These are phyloP conservation scores for Chaetura pelagica DNA, from an alignment of 2,113 vertebrate genomes.

Conservation along the genomic window DNA sequence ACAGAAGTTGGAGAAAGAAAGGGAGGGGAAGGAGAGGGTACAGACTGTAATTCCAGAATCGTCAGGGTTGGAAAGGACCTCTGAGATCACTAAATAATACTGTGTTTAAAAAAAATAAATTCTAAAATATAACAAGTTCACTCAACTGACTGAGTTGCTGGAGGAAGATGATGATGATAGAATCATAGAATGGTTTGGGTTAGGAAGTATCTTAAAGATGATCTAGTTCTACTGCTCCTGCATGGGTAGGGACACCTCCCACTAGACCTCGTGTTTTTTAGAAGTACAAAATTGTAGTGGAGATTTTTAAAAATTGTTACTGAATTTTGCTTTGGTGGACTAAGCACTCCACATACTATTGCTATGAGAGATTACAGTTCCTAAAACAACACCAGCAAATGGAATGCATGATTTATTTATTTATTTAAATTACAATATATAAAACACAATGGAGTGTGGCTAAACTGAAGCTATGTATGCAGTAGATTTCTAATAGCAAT, in stretches of 20 bases:
- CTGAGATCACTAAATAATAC: not conserved
- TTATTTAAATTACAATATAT: not conserved
- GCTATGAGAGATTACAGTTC: not conserved
- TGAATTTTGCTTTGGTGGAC: not conserved
- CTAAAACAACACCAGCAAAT: not conserved
- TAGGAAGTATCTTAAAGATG: too few relatives aligned
- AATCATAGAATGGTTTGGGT: not conserved
- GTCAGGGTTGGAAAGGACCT: too few relatives aligned
- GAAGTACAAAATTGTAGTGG: not conserved
- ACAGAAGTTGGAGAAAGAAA: not conserved
- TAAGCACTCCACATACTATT: not conserved
- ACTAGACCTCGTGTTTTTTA: not conserved
- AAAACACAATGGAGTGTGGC: not conserved
- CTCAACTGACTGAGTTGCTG: not conserved
- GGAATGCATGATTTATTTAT: not conserved
- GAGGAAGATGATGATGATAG: not conserved
- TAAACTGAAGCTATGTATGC: not conserved
- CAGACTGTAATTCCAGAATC: not conserved
- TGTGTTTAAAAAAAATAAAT: not conserved
- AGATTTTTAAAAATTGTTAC: not conserved
- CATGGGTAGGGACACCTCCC: too few relatives aligned
- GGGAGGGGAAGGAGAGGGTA: not conserved
- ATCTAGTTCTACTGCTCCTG: too few relatives aligned
- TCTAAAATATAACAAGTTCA: not conserved
- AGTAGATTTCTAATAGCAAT: not conserved